These are phyloP conservation scores for Python bivittatus DNA, from an alignment of 2,113 vertebrate species.

Conservation along the genomic window DNA sequence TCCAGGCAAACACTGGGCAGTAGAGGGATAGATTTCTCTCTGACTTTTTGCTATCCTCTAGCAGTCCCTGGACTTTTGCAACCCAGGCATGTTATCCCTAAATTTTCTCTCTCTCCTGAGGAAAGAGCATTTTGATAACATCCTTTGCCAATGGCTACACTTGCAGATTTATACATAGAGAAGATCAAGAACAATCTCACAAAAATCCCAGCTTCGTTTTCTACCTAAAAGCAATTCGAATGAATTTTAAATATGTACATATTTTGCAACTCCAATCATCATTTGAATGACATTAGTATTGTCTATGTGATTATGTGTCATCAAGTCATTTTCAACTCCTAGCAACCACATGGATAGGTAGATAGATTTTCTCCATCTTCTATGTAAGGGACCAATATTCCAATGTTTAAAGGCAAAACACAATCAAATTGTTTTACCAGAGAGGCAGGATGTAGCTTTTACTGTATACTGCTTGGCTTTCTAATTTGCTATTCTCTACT, in stretches of 20 bases:
- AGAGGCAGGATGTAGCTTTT: neutral
- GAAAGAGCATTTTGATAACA: neutral
- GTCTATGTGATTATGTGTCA: neutral
- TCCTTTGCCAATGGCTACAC: neutral
- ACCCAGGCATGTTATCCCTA: too few relatives aligned
- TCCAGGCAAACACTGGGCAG: too few relatives aligned
- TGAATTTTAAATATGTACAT: neutral
- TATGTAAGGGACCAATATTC: neutral
- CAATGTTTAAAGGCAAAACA: neutral
- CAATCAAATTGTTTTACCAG: neutral
- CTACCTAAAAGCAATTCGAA: neutral
- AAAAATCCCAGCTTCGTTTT: neutral
- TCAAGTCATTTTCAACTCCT: neutral
- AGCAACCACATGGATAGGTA: neutral
- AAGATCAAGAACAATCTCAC: neutral
- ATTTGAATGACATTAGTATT: neutral
- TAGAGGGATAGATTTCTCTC: too few relatives aligned
- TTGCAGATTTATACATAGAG: neutral
- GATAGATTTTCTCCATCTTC: neutral
- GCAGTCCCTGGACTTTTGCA: too few relatives aligned
- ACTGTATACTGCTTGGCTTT: neutral
- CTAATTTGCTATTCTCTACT: neutral
- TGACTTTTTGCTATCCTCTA: too few relatives aligned
- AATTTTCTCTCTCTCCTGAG: conserved; percentile 25
- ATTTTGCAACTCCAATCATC: neutral